Evolutionary conservation across 2,888 invertebrate genomes (phyloP).

Genomic region (Opisthograptis luteolata): DNA sequence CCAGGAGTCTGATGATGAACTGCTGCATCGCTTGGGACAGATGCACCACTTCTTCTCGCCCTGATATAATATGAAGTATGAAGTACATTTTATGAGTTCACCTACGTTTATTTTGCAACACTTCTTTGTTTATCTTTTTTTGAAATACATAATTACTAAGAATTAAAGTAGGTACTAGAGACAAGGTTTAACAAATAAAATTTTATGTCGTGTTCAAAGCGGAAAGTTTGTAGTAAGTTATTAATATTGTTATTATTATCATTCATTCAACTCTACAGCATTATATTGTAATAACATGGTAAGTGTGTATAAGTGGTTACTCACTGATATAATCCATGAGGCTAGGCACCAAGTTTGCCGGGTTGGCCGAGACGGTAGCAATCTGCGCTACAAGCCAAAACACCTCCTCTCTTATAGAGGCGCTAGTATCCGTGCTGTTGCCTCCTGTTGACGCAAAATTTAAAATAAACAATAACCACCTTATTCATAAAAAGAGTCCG

Average conservation of each 20-base stretch:
- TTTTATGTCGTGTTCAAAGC: too few relatives aligned
- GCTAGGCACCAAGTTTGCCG: slow-evolving; percentile 90
- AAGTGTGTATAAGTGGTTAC: slow-evolving; percentile 43
- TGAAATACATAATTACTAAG: too few relatives aligned
- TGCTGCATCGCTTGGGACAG: slow-evolving; percentile 94
- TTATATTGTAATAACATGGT: too few relatives aligned
- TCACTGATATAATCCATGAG: slow-evolving; percentile 88
- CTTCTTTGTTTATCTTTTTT: too few relatives aligned
- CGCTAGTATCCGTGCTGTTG: slow-evolving; percentile 48
- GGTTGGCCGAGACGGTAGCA: slow-evolving; percentile 90
- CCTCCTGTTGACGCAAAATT: slow-evolving; percentile 35
- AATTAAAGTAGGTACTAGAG: too few relatives aligned
- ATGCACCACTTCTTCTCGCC: slow-evolving; percentile 63
- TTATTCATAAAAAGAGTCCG: too few relatives aligned
- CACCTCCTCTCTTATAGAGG: slow-evolving; percentile 93
- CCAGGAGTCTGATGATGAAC: slow-evolving; percentile 91
- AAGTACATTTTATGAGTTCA: too few relatives aligned
- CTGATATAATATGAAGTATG: slow-evolving; percentile 41
- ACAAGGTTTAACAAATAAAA: too few relatives aligned
- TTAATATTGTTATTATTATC: too few relatives aligned
- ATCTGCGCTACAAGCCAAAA: slow-evolving; percentile 92
- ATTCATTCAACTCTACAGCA: too few relatives aligned
- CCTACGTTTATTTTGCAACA: too few relatives aligned
- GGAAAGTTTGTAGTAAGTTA: not conserved
- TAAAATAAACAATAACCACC: not conserved